These are phyloP conservation scores for Oreamnos americanus DNA, from an alignment of 2,113 vertebrate genomes.

Conservation along the genomic window DNA sequence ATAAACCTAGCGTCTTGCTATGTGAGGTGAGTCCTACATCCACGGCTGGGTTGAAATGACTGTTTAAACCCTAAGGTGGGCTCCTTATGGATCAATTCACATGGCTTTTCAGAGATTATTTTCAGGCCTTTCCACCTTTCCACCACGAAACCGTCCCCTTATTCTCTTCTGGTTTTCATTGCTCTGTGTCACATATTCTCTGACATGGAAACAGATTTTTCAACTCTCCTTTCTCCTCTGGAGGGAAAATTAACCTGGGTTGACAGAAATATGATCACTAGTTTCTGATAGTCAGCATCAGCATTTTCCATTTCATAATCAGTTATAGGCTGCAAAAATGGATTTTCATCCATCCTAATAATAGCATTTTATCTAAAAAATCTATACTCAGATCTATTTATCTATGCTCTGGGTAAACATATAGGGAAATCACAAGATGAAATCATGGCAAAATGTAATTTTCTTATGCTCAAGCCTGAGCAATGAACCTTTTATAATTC, in stretches of 20 bases:
- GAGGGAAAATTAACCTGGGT: neutral
- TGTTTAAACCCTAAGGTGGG: neutral
- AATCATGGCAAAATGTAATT: neutral
- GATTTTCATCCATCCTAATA: neutral
- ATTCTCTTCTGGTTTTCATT: neutral
- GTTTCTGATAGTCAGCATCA: neutral
- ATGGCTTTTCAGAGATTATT: neutral
- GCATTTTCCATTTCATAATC: neutral
- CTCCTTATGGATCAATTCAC: neutral
- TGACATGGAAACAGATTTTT: neutral
- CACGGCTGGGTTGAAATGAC: neutral
- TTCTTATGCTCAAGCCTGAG: neutral
- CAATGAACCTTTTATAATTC: neutral
- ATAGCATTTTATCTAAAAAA: conserved; percentile 1
- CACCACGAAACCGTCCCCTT: neutral
- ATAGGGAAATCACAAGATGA: neutral
- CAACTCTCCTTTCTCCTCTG: neutral
- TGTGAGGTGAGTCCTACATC: neutral
- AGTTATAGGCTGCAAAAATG: neutral
- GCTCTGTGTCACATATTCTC: neutral
- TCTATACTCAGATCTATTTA: neutral
- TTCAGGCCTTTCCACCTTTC: neutral
- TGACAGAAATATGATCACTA: neutral
- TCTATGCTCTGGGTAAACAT: neutral
- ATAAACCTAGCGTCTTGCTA: fast-evolving